Evolutionary conservation across 2,113 vertebrate species (phyloP), one percentile per base, ranked within the genome.

Genomic region (Chionis minor): DNA sequence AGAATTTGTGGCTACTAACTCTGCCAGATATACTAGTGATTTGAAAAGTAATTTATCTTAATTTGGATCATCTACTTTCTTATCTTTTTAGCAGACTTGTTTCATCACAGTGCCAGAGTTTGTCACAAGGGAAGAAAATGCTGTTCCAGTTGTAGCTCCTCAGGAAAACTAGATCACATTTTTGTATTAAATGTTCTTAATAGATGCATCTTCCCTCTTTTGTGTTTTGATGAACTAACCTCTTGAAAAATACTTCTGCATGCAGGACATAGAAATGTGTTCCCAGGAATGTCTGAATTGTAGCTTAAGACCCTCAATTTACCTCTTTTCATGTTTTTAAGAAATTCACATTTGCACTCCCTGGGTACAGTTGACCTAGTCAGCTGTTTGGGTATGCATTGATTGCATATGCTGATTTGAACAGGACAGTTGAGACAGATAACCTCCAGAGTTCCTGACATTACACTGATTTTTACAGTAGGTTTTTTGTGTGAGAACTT

Each of bases 41-140:
- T 86, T 80, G 51, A 94, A 40, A 71, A 96, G 24, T 26, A 28
- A 49, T 86, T 93, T 95, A 22, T 71, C 85, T 96, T 91, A 92
- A 85, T 90, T 96, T 66, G 30, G 73, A 71, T 93, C 62, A 84
- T 86, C 33, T 92, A 12, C 56, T 92, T 78, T 69, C 16, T 92
- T 45, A 61, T 93, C 75, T 85, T 58, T 71, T 51, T n/a, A 84
- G 54, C 44, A 80, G 52, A 38, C 17, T 90, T 86, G n/a, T 95
- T 96, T 94, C 24, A 27, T 75, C 67, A 88, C 13, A 92, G 14
- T 95, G 35, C 33, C 70, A 92, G 81, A 80, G 55, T 79, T 96
- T 84, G 70, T 88, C 38, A 55, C 78, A 63, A 86, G 83, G 78
- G 59, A 91, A 72, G 65, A 74, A 92, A 92, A 66, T 45, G 49